Base-by-base conservation (phyloP, 2,113 vertebrate genomes). In the Tetrao urogallus region DNA sequence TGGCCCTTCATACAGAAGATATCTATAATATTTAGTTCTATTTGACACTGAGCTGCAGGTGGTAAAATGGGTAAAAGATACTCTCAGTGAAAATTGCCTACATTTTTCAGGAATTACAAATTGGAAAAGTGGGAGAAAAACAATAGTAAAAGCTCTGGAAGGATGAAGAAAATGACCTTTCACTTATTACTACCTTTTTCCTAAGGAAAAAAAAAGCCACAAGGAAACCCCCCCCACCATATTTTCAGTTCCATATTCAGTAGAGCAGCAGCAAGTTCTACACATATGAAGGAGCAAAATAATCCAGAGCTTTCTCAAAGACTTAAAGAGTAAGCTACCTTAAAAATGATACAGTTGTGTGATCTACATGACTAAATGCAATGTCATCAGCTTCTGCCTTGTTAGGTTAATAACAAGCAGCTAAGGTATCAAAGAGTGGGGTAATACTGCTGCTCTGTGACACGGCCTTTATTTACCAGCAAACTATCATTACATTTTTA, bases 21-120 rank as follows among this genome's bases (percentile, higher is more conserved):
- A 71, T 32, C 56, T 89, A 10, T 90, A 89, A 80, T 63, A 66
- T 73, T 96, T 93, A 78, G 19, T 84, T 79, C 58, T 79, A 34
- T 93, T 86, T 93, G 89, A 92, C 57, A 69, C 27, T 60, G 40
- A 89, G 65, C 69, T 87, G 61, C 52, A 87, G 45, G 58, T 86
- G 50, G 45, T 79, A 88, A 91, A 92, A 89, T 38, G 47, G 63
- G 24, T 67, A 94, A 86, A 82, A 86, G 52, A 88, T 79, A 89
- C 75, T 69, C 72, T 78, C 52, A 40, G 52, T 34, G 47, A 82
- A 95, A 88, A 90, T 36, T 87, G 40, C 58, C 65, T 88, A 47
- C 34, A 63, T 76, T 90, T 75, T 52, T 64, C 10, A 78, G 57
- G 71, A 90, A 82, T 77, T 67, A 74, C 38, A 82, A 82, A 82